These are phyloP conservation scores for Brachyistius frenatus DNA, from an alignment of 2,113 vertebrate genomes.

Conservation along the genomic window DNA sequence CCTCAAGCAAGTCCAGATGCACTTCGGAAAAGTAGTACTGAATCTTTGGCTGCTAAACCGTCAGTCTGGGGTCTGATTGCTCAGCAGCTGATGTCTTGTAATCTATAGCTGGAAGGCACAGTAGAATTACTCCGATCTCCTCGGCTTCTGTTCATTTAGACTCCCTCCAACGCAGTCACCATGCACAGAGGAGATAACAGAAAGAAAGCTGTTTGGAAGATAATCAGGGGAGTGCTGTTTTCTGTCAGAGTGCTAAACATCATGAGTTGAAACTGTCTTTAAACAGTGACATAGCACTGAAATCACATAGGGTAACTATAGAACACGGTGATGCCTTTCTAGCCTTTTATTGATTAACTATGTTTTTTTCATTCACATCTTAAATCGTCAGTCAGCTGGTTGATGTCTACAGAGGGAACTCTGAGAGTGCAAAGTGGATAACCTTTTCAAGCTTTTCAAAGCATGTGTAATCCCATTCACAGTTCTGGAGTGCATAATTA, in stretches of 20 bases:
- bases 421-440: background rate
- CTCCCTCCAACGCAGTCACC: constrained; percentile 26
- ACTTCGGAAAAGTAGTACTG: background rate
- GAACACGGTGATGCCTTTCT: background rate
- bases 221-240: constrained; percentile 38
- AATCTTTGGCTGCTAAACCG: constrained; percentile 18
- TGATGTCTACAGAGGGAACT: background rate
- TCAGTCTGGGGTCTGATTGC: constrained; percentile 44
- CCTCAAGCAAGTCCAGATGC: too few species aligned
- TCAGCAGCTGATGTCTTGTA: constrained; percentile 48
- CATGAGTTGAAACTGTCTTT: constrained; percentile 14
- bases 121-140: constrained; percentile 29
- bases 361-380: background rate
- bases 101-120: constrained; percentile 54
- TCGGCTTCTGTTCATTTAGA: constrained; percentile 51
- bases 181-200: constrained; percentile 28
- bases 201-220: constrained; percentile 36
- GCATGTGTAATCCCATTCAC: constrained; percentile 12
- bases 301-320: background rate
- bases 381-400: background rate
- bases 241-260: constrained; percentile 32
- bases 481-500: constrained; percentile 19
- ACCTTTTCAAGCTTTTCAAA: background rate
- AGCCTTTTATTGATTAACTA: background rate
- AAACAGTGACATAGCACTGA: constrained; percentile 34